Percentiles rank a stretch among this genome's conserved stretches.
Evolutionary conservation across 2,797 vertebrate species (phyloP).

Genomic region (Muraenolepis orangiensis): DNA sequence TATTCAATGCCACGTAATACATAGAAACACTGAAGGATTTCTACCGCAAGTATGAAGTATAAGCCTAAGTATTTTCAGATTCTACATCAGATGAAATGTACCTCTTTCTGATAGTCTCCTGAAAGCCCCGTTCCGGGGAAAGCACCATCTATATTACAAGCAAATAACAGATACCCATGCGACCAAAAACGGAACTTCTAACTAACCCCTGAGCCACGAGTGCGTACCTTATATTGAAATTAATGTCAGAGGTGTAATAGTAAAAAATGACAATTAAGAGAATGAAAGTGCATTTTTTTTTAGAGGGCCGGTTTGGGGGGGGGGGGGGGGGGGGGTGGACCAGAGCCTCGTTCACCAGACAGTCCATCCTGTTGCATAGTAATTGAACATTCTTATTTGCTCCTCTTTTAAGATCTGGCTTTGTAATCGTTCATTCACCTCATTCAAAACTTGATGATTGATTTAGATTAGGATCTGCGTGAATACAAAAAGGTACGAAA

Average conservation of each 20-base stretch:
- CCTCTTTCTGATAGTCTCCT: constrained; percentile 9
- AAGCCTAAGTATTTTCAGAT: constrained; percentile 18
- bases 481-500: neutral
- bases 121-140: constrained; percentile 19
- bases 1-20: constrained; percentile 30
- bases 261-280: constrained; percentile 10
- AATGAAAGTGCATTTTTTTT: constrained; percentile 11
- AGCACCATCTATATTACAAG: constrained; percentile 16
- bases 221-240: constrained; percentile 17
- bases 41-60: too few relatives aligned
- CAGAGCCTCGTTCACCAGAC: constrained; percentile 8
- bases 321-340: constrained; percentile 16
- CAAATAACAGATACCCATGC: constrained; percentile 19
- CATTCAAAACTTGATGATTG: neutral
- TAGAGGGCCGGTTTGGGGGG: neutral
- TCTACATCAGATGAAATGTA: neutral
- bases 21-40: constrained; percentile 33
- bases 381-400: constrained; percentile 55
- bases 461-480: neutral
- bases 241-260: constrained; percentile 13
- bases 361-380: constrained; percentile 35
- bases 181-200: constrained; percentile 17
- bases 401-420: constrained; percentile 20
- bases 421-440: constrained; percentile 13
- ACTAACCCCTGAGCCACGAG: constrained; percentile 43